Evolutionary conservation across 1,140 invertebrate genomes (phyloP).

Genomic region (Caenorhabditis elegans): WBcel235 BX284606.5:13628001-13628500

Average conservation of each 20-base stretch:
- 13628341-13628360: conserved; percentile 71
- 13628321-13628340: conserved; percentile 70
- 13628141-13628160: conserved; percentile 65
- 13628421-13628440: conserved; percentile 86
- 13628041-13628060: conserved; percentile 88
- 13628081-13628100: background rate
- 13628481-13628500: background rate
- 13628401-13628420: conserved; percentile 78
- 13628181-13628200: conserved; percentile 62
- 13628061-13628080: conserved; percentile 54
- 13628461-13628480: conserved; percentile 52
- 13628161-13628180: conserved; percentile 59
- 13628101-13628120: no score
- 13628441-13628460: conserved; percentile 72
- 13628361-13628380: conserved; percentile 88
- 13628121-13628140: no score
- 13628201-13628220: conserved; percentile 58
- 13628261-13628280: conserved; percentile 94
- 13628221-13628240: conserved; percentile 58
- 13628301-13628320: conserved; percentile 82
- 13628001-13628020: conserved; percentile 93
- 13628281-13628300: conserved; percentile 88
- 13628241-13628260: conserved; percentile 74
- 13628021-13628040: conserved; percentile 92
- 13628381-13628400: conserved; percentile 86